Evolutionary conservation across 1,140 invertebrate genomes (phyloP).

Genomic region (Lycorma delicatula): DNA sequence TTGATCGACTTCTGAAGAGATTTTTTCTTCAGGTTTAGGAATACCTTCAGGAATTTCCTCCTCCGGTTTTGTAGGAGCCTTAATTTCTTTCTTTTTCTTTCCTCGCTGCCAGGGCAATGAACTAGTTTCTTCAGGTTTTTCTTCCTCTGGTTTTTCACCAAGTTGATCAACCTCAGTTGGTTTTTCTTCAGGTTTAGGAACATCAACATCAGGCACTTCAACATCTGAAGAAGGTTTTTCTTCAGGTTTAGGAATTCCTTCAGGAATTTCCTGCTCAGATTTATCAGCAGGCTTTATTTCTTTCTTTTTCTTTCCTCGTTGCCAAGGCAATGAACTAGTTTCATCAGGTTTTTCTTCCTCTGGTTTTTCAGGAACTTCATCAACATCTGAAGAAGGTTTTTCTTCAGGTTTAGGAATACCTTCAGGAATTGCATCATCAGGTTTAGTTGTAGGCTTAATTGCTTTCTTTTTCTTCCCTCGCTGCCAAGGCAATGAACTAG

Average conservation of each 20-base stretch:
- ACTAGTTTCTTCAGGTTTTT: slow-evolving; percentile 16
- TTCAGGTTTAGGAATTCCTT: slow-evolving; percentile 27
- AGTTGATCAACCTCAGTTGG: neutral
- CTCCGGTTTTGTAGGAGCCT: slow-evolving; percentile 9
- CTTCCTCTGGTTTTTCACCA: too few relatives aligned
- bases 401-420: too few relatives aligned
- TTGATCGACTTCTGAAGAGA: neutral
- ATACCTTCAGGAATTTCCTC: slow-evolving; percentile 28
- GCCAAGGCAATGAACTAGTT: slow-evolving; percentile 8
- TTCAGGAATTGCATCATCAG: too few relatives aligned
- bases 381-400: neutral
- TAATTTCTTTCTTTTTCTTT: slow-evolving; percentile 16
- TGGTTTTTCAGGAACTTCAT: too few relatives aligned
- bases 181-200: too few relatives aligned
- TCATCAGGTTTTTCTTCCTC: slow-evolving; percentile 15
- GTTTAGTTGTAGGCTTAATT: too few relatives aligned
- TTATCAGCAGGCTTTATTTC: slow-evolving; percentile 15
- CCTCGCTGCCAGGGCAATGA: slow-evolving; percentile 2
- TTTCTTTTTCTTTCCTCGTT: slow-evolving; percentile 10
- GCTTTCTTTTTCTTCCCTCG: neutral
- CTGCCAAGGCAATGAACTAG: neutral
- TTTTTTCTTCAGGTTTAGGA: slow-evolving; percentile 26
- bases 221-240: slow-evolving; percentile 20
- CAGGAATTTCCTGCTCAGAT: too few relatives aligned
- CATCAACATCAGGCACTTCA: too few relatives aligned